Evolutionary conservation across 2,888 invertebrate species (phyloP).

Genomic region (Campaea margaritaria): DNA sequence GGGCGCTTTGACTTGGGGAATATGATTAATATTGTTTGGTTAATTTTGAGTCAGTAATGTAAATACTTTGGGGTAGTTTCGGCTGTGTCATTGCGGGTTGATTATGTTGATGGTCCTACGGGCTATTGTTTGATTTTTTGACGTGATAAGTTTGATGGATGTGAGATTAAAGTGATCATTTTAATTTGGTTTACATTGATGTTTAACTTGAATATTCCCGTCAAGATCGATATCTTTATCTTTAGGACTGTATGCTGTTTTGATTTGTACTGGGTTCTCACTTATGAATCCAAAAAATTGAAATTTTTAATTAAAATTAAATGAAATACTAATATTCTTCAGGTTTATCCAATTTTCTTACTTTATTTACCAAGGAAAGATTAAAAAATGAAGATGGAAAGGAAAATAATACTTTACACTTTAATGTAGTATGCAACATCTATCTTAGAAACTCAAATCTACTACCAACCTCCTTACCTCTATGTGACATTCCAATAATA

Average conservation of each 20-base stretch:
- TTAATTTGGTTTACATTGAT: conserved; percentile 26
- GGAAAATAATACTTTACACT: neutral
- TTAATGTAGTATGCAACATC: conserved; percentile 4
- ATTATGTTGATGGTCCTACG: conserved; percentile 59
- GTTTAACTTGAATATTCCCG: too few relatives aligned
- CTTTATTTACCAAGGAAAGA: neutral
- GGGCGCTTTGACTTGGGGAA: conserved; percentile 67
- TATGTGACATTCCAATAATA: neutral
- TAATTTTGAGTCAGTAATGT: conserved; percentile 79
- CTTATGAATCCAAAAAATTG: too few relatives aligned
- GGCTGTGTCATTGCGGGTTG: conserved; percentile 72
- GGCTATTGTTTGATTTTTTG: conserved; percentile 56
- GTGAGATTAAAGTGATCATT: conserved; percentile 46
- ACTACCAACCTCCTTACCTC: too few relatives aligned
- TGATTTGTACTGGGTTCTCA: too few relatives aligned
- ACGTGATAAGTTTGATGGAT: conserved; percentile 43
- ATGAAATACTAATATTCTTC: too few relatives aligned
- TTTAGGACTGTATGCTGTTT: too few relatives aligned
- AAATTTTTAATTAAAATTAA: too few relatives aligned
- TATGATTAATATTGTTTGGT: conserved; percentile 85
- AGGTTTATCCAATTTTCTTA: neutral
- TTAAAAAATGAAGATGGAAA: neutral
- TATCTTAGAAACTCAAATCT: neutral
- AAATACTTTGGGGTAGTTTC: conserved; percentile 77
- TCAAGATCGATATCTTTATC: too few relatives aligned